Conservation (phyloP, 2,888 invertebrate genomes). For the Drosophila kokeensis region DNA sequence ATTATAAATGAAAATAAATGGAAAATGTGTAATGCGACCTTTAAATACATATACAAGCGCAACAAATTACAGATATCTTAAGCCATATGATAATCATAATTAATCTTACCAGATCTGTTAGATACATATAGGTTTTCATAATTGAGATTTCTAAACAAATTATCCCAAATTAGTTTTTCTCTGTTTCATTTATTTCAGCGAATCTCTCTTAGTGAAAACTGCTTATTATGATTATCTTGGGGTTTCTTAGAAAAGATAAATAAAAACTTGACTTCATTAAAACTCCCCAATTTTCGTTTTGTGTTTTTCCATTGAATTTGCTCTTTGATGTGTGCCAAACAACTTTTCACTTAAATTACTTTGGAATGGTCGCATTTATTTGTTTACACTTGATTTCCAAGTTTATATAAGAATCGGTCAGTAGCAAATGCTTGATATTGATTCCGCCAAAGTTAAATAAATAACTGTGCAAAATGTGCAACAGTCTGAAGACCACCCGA, state of each 20-base stretch:
- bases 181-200: neutral
- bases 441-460: slow-evolving; percentile 54
- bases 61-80: neutral
- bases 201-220: neutral
- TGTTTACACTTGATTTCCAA: slow-evolving; percentile 35
- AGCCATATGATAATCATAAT: neutral
- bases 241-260: slow-evolving; percentile 4
- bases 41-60: neutral
- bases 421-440: slow-evolving; percentile 22
- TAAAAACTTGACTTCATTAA: slow-evolving; percentile 3
- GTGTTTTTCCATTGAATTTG: slow-evolving; percentile 1
- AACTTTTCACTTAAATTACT: slow-evolving; percentile 11
- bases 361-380: slow-evolving; percentile 32
- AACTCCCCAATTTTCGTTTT: slow-evolving; percentile 8
- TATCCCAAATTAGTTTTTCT: neutral
- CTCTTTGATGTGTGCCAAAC: slow-evolving; percentile 19
- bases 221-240: neutral
- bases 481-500: slow-evolving; percentile 49
- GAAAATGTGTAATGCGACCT: neutral
- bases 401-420: slow-evolving; percentile 5
- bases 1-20: neutral
- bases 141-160: neutral
- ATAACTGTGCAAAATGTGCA: slow-evolving; percentile 59
- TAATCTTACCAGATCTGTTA: neutral
- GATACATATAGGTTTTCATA: neutral